Percentiles rank a stretch among this genome's conserved stretches.
Conservation (phyloP, 2,113 vertebrate species). For the Diadophis punctatus region DNA sequence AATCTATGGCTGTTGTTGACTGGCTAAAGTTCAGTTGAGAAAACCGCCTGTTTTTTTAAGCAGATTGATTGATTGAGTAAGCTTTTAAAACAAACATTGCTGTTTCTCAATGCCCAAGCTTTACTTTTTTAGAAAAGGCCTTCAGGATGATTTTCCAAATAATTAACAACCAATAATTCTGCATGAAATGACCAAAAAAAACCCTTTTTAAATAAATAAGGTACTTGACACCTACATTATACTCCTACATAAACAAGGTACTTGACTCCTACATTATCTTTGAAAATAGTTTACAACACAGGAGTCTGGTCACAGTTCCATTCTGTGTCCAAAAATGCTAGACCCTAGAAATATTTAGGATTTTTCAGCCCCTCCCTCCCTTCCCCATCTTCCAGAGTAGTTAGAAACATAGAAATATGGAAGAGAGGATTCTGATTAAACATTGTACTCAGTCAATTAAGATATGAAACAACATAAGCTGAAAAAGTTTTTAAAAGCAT, state of each 20-base stretch:
- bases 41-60: not conserved
- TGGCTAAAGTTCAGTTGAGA: conserved; percentile 6
- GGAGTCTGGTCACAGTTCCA: not conserved
- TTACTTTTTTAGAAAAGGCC: not conserved
- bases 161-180: not conserved
- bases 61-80: not conserved
- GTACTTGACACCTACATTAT: not conserved
- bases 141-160: not conserved
- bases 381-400: not conserved
- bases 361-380: not conserved
- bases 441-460: not conserved
- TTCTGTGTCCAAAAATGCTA: not conserved
- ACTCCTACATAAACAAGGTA: not conserved
- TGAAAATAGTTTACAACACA: not conserved
- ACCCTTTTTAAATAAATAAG: not conserved
- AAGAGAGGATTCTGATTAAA: not conserved
- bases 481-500: not conserved
- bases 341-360: not conserved
- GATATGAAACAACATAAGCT: not conserved
- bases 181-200: not conserved
- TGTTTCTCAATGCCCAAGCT: not conserved
- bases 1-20: not conserved
- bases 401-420: not conserved
- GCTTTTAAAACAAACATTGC: not conserved
- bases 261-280: not conserved